phyloP scores from a whole-genome alignment of 2,113 vertebrate genomes.

The Psammodynastes pulverulentus region DNA sequence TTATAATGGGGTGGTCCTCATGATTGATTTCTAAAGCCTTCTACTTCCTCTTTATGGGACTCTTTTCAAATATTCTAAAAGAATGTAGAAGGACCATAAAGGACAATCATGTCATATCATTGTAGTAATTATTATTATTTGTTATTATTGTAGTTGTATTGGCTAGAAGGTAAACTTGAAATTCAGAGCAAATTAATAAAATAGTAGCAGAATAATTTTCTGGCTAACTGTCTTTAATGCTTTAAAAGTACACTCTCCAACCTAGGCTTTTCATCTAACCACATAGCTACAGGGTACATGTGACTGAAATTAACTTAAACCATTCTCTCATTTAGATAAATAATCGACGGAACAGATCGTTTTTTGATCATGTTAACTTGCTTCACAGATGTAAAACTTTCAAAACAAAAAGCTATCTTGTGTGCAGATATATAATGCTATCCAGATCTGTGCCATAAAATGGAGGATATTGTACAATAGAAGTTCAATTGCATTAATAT shows the following conservation, averaged over 20 bases:
- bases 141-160: constrained; percentile 51
- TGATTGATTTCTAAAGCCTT: constrained; percentile 45
- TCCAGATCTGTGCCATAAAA: constrained; percentile 37
- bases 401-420: constrained; percentile 43
- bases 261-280: constrained; percentile 41
- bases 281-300: constrained; percentile 35
- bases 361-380: constrained; percentile 52
- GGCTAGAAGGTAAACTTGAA: constrained; percentile 46
- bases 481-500: background rate
- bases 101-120: constrained; percentile 31
- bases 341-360: constrained; percentile 49
- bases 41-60: constrained; percentile 44
- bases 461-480: constrained; percentile 45
- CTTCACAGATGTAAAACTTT: constrained; percentile 55
- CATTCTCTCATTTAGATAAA: constrained; percentile 59
- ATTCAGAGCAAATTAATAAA: constrained; percentile 38
- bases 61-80: constrained; percentile 38
- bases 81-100: constrained; percentile 29
- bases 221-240: constrained; percentile 19
- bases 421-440: background rate
- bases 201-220: constrained; percentile 41
- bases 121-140: constrained; percentile 4
- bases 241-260: constrained; percentile 7
- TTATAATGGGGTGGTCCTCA: constrained; percentile 38
- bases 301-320: constrained; percentile 58